Evolutionary conservation across 92 coral and sea anemone species (phyloP).

Genomic region (Palythoa heliodiscus): DNA sequence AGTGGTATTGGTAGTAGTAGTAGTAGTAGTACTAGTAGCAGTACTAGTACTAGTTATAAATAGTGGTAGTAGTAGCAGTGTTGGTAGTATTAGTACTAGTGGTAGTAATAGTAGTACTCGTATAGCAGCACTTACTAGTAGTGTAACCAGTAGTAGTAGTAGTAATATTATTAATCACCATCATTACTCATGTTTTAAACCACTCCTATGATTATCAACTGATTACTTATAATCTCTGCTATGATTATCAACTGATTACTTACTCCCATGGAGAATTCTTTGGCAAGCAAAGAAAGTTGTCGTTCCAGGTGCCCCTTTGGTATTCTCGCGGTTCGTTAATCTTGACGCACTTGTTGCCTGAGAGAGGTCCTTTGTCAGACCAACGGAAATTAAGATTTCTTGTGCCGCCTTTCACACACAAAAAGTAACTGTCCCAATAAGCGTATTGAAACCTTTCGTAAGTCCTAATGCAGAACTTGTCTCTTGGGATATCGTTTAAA

Average conservation of each 20-base stretch:
- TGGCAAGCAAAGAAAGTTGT: constrained; percentile 54
- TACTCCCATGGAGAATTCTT: constrained; percentile 58
- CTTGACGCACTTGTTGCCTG: constrained; percentile 55
- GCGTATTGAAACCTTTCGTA: constrained; percentile 41
- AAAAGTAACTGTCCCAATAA: constrained; percentile 14
- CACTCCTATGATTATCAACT: not conserved
- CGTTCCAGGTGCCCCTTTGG: constrained; percentile 38
- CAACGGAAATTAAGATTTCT: constrained; percentile 55
- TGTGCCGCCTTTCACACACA: constrained; percentile 35
- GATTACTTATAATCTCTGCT: not conserved
- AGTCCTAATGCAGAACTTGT: constrained; percentile 23
- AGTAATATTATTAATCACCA: no score
- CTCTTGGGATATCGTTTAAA: not conserved
- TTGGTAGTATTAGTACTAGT: not conserved
- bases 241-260: not conserved
- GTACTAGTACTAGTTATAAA: no score
- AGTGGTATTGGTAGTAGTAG: not conserved
- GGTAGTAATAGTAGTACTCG: no score
- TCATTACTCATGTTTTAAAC: no score
- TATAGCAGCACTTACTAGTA: no score
- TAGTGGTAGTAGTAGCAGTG: not conserved
- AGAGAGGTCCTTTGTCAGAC: constrained; percentile 61
- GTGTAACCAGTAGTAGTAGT: not conserved
- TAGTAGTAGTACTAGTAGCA: not conserved
- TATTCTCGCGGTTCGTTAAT: constrained; percentile 46